Base-by-base conservation (phyloP, 2,113 vertebrate species). In the Megaleporinus macrocephalus region DNA sequence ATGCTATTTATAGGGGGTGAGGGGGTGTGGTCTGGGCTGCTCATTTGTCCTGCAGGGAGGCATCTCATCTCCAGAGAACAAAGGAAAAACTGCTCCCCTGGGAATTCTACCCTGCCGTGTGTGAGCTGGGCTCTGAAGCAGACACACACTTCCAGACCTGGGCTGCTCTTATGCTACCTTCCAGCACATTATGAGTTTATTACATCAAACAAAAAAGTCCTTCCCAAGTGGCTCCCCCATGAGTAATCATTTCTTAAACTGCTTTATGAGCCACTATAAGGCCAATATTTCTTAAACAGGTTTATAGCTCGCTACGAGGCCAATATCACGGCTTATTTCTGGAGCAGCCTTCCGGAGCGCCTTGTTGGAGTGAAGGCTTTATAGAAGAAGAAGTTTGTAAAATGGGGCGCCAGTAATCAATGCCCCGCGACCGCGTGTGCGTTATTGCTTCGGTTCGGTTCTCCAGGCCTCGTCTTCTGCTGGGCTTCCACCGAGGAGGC, bases 381-480 rank as follows among this genome's bases (percentile, higher is more conserved):
- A 44, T 44, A 11, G 41, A 44, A 44, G 41, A 11, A 44, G 4
- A 10, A 44, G 41, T 44, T 44, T 44, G 41, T 44, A 44, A 44
- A 44, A 44, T 10, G 41, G 41, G 10, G 41, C 10, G 9, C 41
- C 41, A 44, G 41, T 44, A 44, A 44, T 44, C 41, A 44, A 11
- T 11, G 41, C 41, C 41, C 4, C 41, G 11, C 4, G 11, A 44
- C 41, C 11, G 41, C 41, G 11, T 44, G 41, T 44, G 10, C 41
- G 11, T 1, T 44, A 44, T 44, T 44, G 26, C 36, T 76, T 80
- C 30, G 70, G 26, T 61, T 79, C 61, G 71, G 65, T 59, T 79
- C 55, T 83, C 51, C 63, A 80, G 65, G 77, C 7, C 3, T 66
- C 16, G 63, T 9, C 16, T 30, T 53, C 76, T 73, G 68, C 73